Conservation (phyloP, 2,888 invertebrate species). For the Balanococcus diminutus region DNA sequence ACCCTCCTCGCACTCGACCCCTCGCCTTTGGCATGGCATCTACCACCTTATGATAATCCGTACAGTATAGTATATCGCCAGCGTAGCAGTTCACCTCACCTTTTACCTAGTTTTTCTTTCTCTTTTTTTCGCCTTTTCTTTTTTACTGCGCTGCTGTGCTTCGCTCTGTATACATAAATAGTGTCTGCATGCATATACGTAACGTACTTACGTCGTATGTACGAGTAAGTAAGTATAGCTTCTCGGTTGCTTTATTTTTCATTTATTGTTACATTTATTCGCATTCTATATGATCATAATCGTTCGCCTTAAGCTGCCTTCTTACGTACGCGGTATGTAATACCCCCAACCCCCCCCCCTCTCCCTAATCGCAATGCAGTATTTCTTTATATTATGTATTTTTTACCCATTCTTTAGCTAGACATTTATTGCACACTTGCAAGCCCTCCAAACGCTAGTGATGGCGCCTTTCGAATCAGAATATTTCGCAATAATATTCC, state of each 20-base stretch:
- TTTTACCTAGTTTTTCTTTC: neutral
- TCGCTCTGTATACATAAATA: neutral
- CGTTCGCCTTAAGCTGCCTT: slow-evolving; percentile 11
- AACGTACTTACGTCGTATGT: neutral
- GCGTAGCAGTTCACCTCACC: too few relatives aligned
- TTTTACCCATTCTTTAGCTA: too few relatives aligned
- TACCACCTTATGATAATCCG: neutral
- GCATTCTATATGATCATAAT: neutral
- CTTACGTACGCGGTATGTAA: neutral
- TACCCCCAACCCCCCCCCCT: too few relatives aligned
- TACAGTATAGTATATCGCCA: neutral
- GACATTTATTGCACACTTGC: too few relatives aligned
- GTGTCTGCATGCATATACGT: neutral
- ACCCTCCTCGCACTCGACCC: neutral
- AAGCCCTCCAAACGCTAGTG: too few relatives aligned
- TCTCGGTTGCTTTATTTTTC: slow-evolving; percentile 5
- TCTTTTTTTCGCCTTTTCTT: neutral
- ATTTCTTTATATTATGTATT: too few relatives aligned
- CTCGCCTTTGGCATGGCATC: neutral
- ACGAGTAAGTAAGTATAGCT: too few relatives aligned
- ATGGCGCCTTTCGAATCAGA: too few relatives aligned
- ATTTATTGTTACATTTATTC: slow-evolving; percentile 16
- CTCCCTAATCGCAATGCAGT: too few relatives aligned
- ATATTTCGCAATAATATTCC: too few relatives aligned
- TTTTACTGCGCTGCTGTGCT: neutral